Evolutionary conservation across 2,113 vertebrate species (phyloP), one percentile per base, ranked within the genome.

Genomic region (Tor tambroides): DNA sequence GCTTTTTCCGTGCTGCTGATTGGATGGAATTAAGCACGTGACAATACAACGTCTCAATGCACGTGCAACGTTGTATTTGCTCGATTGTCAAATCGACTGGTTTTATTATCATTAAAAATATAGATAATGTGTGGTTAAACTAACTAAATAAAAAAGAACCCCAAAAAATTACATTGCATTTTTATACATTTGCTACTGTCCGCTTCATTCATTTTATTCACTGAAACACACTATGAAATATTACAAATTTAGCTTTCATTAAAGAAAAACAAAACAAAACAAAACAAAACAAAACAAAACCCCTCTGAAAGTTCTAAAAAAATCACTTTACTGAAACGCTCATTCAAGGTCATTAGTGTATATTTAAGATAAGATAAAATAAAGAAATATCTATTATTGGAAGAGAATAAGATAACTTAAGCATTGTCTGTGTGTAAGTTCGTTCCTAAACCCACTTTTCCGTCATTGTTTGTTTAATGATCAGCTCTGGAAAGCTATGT

Each of bases 11-110:
- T 54, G 63, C 26, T 51, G 26, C 43, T 83, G 81, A 71, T 83
- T 83, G 65, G 81, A 35, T 21, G 6, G 19, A 72, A 72, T 56
- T 15, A 21, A 15, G 10, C 81, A 83, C 65, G 65, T 83, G 65
- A 28, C 54, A 28, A 12, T 19, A 79, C 2, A 21, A 35, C 76
- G 76, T 11, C 14, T 17, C 43, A 32, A 1, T 35, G 76, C 28
- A 54, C 76, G 28, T 79, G 51, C 26, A 21, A 10, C 17, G 26
- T 54, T 51, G 46, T 49, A 0, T 51, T 51, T 51, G 49, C 5
- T 51, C 3, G 2, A 12, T 49, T 43, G 11, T 49, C 49, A 15
- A 51, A 51, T 51, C 5, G 46, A 32, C 65, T 19, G 6, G 49
- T 51, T 69, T 32, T 65, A 28, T 65, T 2, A 0, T 59, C 23